Conservation (phyloP, 2,113 vertebrate genomes). For the Coregonus clupeaformis region DNA sequence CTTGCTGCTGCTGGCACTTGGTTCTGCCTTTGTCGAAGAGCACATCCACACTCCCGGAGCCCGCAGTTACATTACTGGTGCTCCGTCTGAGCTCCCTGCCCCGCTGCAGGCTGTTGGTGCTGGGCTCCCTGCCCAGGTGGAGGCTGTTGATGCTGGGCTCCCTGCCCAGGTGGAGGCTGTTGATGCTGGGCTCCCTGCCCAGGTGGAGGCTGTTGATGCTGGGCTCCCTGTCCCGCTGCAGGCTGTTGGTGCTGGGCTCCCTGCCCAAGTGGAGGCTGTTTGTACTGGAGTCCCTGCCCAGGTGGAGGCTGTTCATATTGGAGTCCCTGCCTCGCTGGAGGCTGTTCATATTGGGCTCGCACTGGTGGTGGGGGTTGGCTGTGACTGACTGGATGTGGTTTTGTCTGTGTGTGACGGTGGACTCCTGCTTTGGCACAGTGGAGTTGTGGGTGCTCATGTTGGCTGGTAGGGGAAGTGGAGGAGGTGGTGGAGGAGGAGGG, state of each 20-base stretch:
- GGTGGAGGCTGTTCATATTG: constrained; percentile 49
- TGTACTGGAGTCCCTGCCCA: constrained; percentile 71
- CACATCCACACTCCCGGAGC: constrained; percentile 76
- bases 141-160: constrained; percentile 78
- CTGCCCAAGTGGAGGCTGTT: constrained; percentile 73
- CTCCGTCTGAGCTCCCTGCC: constrained; percentile 80
- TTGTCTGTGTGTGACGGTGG: constrained; percentile 78
- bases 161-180: constrained; percentile 53
- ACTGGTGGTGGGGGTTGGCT: constrained; percentile 70
- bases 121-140: constrained; percentile 50
- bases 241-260: constrained; percentile 33
- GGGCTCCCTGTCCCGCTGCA: constrained; percentile 70
- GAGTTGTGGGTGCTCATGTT: constrained; percentile 78
- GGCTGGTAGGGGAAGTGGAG: constrained; percentile 64
- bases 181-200: too few relatives aligned
- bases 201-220: constrained; percentile 78
- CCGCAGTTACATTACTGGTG: constrained; percentile 78
- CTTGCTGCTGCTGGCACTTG: constrained; percentile 74
- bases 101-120: constrained; percentile 35
- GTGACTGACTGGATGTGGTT: constrained; percentile 76
- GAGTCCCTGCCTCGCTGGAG: constrained; percentile 61
- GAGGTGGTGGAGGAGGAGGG: constrained; percentile 52
- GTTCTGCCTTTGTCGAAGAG: constrained; percentile 76
- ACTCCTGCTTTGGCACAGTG: constrained; percentile 85
- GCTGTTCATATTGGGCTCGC: constrained; percentile 75